These are phyloP conservation scores for Chrysogorgia sp. DNA, from an alignment of 92 coral and sea anemone genomes.

Conservation along the genomic window DNA sequence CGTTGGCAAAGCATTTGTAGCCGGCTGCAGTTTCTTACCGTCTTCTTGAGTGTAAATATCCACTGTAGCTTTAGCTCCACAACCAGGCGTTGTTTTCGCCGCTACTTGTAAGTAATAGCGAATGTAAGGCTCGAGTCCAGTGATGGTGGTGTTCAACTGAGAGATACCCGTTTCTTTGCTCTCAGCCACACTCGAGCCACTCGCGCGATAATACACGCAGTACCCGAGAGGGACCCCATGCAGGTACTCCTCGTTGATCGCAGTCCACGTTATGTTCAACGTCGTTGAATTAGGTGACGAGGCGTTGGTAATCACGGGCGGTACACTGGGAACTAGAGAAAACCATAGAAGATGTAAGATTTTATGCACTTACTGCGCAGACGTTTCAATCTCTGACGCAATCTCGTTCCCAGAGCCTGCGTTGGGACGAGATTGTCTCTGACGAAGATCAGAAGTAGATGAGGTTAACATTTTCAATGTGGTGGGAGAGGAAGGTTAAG, in stretches of 20 bases:
- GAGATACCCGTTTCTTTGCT: slow-evolving; percentile 23
- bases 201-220: slow-evolving; percentile 65
- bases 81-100: slow-evolving; percentile 67
- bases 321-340: slow-evolving; percentile 54
- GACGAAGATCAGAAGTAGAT: too few species aligned
- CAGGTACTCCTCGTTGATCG: slow-evolving; percentile 45
- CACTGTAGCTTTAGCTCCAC: slow-evolving; percentile 49
- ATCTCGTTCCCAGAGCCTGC: neutral
- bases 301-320: slow-evolving; percentile 47
- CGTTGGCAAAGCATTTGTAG: neutral
- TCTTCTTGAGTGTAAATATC: slow-evolving; percentile 62
- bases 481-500: too few species aligned
- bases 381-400: neutral
- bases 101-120: slow-evolving; percentile 67
- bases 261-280: slow-evolving; percentile 52
- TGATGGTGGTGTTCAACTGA: slow-evolving; percentile 40
- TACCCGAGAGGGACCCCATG: slow-evolving; percentile 71
- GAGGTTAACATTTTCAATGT: too few species aligned
- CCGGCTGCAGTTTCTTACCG: slow-evolving; percentile 36
- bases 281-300: slow-evolving; percentile 41
- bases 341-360: neutral
- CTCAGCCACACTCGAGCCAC: slow-evolving; percentile 19
- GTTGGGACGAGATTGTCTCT: too few species aligned
- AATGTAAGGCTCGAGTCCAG: slow-evolving; percentile 67
- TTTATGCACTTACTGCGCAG: neutral